Percentiles rank a stretch among this genome's conserved stretches.
Evolutionary conservation across 2,888 invertebrate genomes (phyloP).

Genomic region (Stenchaetothrips biformis): DNA sequence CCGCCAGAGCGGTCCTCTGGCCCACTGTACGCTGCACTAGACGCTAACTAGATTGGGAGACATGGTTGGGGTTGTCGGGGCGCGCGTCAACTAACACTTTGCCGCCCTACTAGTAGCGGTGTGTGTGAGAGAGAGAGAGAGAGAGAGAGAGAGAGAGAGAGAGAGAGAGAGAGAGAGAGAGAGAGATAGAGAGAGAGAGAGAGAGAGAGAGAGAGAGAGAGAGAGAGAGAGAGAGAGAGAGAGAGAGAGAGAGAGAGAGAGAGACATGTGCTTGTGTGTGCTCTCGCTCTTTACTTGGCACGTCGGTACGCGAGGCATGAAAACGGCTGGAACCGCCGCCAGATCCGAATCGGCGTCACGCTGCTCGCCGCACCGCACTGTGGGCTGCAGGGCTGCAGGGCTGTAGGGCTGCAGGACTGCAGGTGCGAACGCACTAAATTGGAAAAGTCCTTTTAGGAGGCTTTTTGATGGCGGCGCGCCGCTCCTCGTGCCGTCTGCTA

Average conservation of each 20-base stretch:
- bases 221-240: no score
- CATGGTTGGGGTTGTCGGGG: not conserved
- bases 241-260: no score
- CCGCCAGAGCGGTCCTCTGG: no score
- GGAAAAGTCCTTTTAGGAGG: not conserved
- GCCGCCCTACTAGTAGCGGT: not conserved
- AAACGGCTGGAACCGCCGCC: not conserved
- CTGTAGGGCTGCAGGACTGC: not conserved
- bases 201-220: no score
- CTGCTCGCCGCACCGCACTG: not conserved
- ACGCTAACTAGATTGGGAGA: not conserved
- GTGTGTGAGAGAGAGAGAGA: no score
- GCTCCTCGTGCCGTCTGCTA: not conserved
- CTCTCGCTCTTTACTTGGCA: no score
- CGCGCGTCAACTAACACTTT: not conserved
- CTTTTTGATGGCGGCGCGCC: not conserved
- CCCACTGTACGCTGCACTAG: not conserved
- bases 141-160: no score
- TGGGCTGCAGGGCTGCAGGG: not conserved
- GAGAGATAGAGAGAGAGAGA: no score
- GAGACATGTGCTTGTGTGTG: no score
- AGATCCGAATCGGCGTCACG: slow-evolving; percentile 20
- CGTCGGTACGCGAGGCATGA: not conserved
- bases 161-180: no score
- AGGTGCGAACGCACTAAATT: not conserved